These are phyloP conservation scores for Leptopilina syphax DNA, from an alignment of 2,888 invertebrate species.

Conservation along the genomic window DNA sequence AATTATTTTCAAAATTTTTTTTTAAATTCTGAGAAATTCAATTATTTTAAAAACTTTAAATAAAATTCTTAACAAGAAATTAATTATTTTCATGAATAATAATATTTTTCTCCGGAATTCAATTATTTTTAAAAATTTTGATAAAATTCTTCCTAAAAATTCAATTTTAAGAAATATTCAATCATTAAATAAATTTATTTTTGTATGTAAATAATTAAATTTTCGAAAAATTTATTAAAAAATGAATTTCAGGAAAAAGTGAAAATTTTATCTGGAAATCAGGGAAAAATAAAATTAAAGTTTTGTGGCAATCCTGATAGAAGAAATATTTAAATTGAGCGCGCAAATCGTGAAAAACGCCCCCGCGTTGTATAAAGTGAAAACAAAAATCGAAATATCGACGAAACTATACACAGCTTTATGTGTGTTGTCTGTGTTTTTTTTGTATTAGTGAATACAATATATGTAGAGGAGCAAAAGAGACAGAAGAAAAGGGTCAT, in stretches of 20 bases:
- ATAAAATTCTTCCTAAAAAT: too few species aligned
- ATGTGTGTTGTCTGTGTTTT: neutral
- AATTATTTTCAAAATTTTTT: too few species aligned
- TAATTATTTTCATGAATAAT: too few species aligned
- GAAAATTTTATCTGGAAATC: neutral
- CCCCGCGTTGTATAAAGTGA: neutral
- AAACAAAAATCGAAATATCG: constrained; percentile 34
- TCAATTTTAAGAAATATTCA: too few species aligned
- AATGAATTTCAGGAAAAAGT: neutral
- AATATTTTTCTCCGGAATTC: too few species aligned
- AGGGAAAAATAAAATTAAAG: neutral
- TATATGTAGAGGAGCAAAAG: neutral
- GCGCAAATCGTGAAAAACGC: constrained; percentile 8
- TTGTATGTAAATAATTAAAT: too few species aligned
- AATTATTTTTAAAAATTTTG: too few species aligned
- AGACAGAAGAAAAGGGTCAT: constrained; percentile 2
- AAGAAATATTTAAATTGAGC: neutral
- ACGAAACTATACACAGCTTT: neutral
- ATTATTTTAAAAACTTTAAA: too few species aligned
- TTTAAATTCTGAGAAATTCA: too few species aligned
- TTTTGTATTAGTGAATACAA: neutral
- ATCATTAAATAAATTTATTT: too few species aligned
- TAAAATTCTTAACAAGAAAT: too few species aligned
- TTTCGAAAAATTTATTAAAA: too few species aligned
- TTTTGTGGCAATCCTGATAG: neutral